Evolutionary conservation across 2,888 invertebrate genomes (phyloP), one percentile per base, ranked within the genome.

Genomic region (Creontiades dilutus): DNA sequence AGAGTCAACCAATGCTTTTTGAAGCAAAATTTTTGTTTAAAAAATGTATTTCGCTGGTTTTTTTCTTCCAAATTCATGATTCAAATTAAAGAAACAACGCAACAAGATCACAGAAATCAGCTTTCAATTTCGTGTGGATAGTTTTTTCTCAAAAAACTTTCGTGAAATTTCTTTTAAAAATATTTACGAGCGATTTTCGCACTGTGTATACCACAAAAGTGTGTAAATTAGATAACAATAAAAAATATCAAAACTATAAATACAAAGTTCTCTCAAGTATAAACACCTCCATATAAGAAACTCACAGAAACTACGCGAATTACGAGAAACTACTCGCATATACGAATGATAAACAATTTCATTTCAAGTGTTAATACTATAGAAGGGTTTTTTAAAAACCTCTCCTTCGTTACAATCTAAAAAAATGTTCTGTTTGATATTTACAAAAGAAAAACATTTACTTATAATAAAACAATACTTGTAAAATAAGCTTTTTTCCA

Each of bases 381-480:
- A 68, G 52, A 78, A 48, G 55, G 80, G 88, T 80, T 88, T 88
- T 88, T 55, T 78, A 19, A 85, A 85, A 88, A 88, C 88, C 80
- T 23, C 55, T 80, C 52, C 37, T 52, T 75, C 37, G 28, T 82
- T 48, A 82, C 52, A 48, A 23, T 52, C 82, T 48, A 82, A 19
- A 47, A n/a, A n/a, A 47, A 52, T 48, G 48, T 61, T 85, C 55
- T 57, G 52, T 75, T 75, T n/a, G 28, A 80, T 88, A 88, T 88
- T 76, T 88, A 88, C 88, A 88, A 78, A 88, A 76, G 52, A 88
- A 78, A 57, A 61, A 52, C 86, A 28, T 78, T 78, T 23, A 55
- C 80, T 78, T 88, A 88, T n/a, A 52, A 76, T 88, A 78, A 78
- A 88, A 88, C 88, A 88, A 88, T 88, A 88, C 88, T 88, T 88